Base-by-base conservation (phyloP, 2,797 vertebrate species). In the Sebastiscus tertius region DNA sequence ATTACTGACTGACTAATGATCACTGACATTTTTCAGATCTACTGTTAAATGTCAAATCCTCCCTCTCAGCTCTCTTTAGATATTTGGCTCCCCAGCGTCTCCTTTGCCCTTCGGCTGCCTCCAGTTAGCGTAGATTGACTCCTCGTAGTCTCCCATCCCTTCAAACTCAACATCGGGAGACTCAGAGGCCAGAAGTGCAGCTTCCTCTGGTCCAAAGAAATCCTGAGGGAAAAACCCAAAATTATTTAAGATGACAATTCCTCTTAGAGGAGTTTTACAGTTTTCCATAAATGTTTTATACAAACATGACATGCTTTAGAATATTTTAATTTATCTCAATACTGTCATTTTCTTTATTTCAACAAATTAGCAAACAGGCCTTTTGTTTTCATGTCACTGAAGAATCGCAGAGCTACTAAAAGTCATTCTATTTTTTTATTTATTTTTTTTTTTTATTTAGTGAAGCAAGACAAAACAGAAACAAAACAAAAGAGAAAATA, bases 111-210 rank as follows among this genome's bases (percentile, higher is more conserved):
- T 84, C 1, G 79, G 79, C 72, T 94, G 97, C 54, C 93, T 96
- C 93, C 97, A 96, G 92, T 95, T 95, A 0, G 97, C 90, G 0
- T 94, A 94, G 83, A 98, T 94, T 1, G 95, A 93, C n/a, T 98
- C 97, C 87, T 98, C 97, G 0, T 98, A 98, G 92, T 97, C 96
- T 0, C 97, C 97, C 5, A 95, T 86, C 0, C 96, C 97, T 80
- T 97, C 96, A 3, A 98, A 98, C 90, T 98, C 97, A 0, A 83
- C 31, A 0, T 98, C 97, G 1, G 89, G 89, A 9, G 89, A 96
- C 18, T 82, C 85, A 0, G 92, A 66, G 5, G 81, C 34, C n/a
- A 20, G 34, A 2, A 22, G 27, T 2, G 27, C 60, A 8, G 81
- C 77, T 81, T 88, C 84, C 46, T 92, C 87, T 36, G 78, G 13